Percentiles rank a stretch among this genome's conserved stretches.
phyloP scores from a whole-genome alignment of 2,113 vertebrate species.

The Leptocoma aspasia region DNA sequence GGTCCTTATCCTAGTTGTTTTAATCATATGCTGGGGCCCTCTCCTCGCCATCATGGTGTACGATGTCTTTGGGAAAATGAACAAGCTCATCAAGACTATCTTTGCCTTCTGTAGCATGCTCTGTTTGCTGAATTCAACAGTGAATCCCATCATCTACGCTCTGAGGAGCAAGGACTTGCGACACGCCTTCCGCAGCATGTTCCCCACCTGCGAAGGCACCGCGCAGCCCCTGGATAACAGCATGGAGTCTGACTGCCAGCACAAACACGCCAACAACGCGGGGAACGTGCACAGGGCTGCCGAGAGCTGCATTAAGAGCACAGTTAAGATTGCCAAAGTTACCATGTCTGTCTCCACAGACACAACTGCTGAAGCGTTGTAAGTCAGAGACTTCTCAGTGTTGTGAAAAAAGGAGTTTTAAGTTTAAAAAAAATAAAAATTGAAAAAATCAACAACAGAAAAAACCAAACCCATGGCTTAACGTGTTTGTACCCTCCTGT shows the following conservation, averaged over 20 bases:
- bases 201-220: conserved; percentile 85
- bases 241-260: conserved; percentile 96
- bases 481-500: conserved; percentile 64
- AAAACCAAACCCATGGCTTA: conserved; percentile 61
- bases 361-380: conserved; percentile 95
- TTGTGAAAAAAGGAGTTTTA: conserved; percentile 35
- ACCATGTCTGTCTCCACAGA: conserved; percentile 99
- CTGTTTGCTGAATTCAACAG: conserved; percentile 96
- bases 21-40: conserved; percentile 99
- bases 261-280: conserved; percentile 82
- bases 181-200: conserved; percentile 93
- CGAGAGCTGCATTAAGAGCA: conserved; percentile 97
- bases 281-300: conserved; percentile 91
- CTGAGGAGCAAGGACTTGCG: conserved; percentile 96
- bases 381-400: conserved; percentile 57
- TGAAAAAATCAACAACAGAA: conserved; percentile 2
- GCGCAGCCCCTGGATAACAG: conserved; percentile 95
- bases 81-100: conserved; percentile 93
- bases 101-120: conserved; percentile 99
- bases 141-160: conserved; percentile 98
- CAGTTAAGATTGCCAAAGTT: conserved; percentile 99
- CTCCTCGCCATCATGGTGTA: conserved; percentile 98
- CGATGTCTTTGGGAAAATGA: conserved; percentile 98
- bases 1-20: conserved; percentile 93
- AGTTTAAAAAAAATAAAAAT: not conserved